These are phyloP conservation scores for Apomyelois bistriatella DNA, from an alignment of 2,888 invertebrate species.

Conservation along the genomic window DNA sequence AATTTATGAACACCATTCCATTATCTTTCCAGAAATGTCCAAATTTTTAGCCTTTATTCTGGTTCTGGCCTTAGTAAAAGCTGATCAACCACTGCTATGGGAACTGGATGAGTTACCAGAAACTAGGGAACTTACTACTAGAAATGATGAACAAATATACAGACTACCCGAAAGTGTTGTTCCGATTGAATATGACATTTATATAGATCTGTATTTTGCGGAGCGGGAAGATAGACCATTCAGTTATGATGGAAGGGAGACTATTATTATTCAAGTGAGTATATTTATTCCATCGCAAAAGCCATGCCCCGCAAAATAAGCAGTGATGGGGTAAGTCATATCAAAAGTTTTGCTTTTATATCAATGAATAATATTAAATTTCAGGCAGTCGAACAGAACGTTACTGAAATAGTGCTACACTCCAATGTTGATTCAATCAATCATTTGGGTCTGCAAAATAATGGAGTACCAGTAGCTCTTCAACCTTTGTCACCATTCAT, in stretches of 20 bases:
- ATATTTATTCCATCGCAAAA: neutral
- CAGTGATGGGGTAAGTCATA: too few relatives aligned
- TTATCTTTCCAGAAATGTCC: conserved; percentile 45
- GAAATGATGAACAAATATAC: conserved; percentile 42
- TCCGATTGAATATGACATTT: conserved; percentile 64
- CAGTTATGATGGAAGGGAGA: conserved; percentile 58
- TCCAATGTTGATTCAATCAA: conserved; percentile 62
- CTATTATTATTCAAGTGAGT: conserved; percentile 55
- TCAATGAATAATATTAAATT: conserved; percentile 24
- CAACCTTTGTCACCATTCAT: conserved; percentile 28
- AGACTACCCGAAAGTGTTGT: conserved; percentile 56
- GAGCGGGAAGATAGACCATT: conserved; percentile 54
- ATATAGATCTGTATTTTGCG: conserved; percentile 59
- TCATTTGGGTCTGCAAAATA: conserved; percentile 29
- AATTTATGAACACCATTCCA: too few relatives aligned
- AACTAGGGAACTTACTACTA: conserved; percentile 25
- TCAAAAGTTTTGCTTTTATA: too few relatives aligned
- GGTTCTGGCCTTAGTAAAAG: conserved; percentile 32
- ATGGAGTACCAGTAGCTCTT: conserved; percentile 29
- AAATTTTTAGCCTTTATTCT: conserved; percentile 26
- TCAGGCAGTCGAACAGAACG: conserved; percentile 46
- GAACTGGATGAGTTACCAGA: conserved; percentile 42
- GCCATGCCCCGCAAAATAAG: too few relatives aligned
- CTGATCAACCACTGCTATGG: conserved; percentile 43
- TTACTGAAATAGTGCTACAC: conserved; percentile 67